phyloP scores from a whole-genome alignment of 2,113 vertebrate genomes.

The Catharus minimus region DNA sequence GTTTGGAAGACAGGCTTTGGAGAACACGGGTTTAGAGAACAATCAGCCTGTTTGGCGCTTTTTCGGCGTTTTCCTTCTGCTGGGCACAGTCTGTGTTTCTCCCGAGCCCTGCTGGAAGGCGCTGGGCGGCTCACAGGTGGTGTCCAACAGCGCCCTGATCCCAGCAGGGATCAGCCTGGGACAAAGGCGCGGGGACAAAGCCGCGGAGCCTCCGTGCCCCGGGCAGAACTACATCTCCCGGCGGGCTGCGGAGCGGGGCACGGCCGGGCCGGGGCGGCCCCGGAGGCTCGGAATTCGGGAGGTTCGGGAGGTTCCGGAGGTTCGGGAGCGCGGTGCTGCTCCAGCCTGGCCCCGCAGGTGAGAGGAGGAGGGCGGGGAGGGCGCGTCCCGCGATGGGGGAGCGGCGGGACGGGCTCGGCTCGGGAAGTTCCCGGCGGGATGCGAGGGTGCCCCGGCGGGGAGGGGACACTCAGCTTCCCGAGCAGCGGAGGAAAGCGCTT shows the following conservation, averaged over 20 bases:
- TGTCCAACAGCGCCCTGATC: fast-evolving
- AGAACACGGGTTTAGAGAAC: fast-evolving
- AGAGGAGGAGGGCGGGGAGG: background rate
- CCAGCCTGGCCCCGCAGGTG: background rate
- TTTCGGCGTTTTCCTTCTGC: fast-evolving
- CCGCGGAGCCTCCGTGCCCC: fast-evolving
- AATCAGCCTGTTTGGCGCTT: fast-evolving
- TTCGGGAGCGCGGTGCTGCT: too few relatives aligned
- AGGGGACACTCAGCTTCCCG: fast-evolving
- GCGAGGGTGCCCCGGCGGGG: background rate
- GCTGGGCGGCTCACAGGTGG: fast-evolving
- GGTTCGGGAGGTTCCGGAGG: too few relatives aligned
- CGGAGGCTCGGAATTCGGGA: too few relatives aligned
- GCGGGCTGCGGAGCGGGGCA: background rate
- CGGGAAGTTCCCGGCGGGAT: background rate
- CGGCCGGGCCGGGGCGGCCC: background rate
- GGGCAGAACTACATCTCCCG: background rate
- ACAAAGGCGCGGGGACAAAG: too few relatives aligned
- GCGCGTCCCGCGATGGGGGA: background rate
- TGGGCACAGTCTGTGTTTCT: fast-evolving
- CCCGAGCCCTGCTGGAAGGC: fast-evolving
- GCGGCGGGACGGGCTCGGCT: background rate
- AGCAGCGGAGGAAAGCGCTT: fast-evolving
- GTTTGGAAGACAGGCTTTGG: background rate
- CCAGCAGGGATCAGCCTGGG: background rate